These are phyloP conservation scores for Cotesia typhae DNA, from an alignment of 1,140 invertebrate species.

Conservation along the genomic window DNA sequence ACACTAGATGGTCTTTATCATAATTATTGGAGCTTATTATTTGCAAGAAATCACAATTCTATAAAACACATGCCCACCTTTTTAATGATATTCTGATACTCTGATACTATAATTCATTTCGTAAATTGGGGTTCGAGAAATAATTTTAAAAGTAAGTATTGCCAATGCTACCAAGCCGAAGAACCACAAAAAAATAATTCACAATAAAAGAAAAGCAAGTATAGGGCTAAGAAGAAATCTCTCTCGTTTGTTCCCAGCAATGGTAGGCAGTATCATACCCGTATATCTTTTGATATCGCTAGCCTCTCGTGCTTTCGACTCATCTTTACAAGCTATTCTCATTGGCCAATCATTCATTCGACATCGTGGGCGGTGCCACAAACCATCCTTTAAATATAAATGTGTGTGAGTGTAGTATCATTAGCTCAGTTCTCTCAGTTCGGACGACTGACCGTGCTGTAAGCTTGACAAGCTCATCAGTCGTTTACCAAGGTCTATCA, in stretches of 20 bases:
- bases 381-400: slow-evolving; percentile 62
- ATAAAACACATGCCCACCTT: background rate
- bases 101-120: no score
- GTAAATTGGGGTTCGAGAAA: no score
- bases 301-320: slow-evolving; percentile 36
- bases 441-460: slow-evolving; percentile 47
- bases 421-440: slow-evolving; percentile 53
- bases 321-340: slow-evolving; percentile 25
- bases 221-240: background rate
- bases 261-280: slow-evolving; percentile 47
- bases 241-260: background rate
- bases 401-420: slow-evolving; percentile 60
- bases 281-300: slow-evolving; percentile 50
- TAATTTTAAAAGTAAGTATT: no score
- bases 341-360: slow-evolving; percentile 50
- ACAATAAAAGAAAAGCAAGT: slow-evolving; percentile 24
- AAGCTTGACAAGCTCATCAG: slow-evolving; percentile 44
- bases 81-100: background rate
- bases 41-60: background rate
- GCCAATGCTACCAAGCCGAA: background rate
- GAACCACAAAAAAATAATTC: background rate
- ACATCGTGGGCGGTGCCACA: slow-evolving; percentile 53
- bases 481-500: slow-evolving; percentile 49
- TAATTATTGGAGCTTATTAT: background rate
- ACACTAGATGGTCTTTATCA: slow-evolving; percentile 26